phyloP scores from a whole-genome alignment of 2,113 vertebrate species.

The Ceyx melanurus region DNA sequence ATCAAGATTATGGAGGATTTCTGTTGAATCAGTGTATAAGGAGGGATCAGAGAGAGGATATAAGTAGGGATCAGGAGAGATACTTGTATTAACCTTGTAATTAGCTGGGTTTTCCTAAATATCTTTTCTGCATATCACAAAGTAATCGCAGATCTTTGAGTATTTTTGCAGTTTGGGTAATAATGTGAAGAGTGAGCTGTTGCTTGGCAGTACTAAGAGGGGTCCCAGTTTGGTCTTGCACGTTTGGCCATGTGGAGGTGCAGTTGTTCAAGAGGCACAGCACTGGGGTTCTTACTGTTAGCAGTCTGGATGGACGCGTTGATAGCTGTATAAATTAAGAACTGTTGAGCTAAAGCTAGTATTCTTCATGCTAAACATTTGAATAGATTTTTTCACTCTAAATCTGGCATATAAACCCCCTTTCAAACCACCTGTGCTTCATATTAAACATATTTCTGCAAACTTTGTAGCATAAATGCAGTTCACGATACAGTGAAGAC shows the following conservation, averaged over 20 bases:
- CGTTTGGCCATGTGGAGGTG: not conserved
- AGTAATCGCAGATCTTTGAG: not conserved
- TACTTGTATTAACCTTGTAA: not conserved
- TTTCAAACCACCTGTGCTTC: not conserved
- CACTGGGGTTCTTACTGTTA: not conserved
- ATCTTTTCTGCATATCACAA: not conserved
- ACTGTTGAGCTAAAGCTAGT: not conserved
- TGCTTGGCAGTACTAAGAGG: not conserved
- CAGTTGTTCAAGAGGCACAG: not conserved
- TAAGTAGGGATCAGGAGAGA: not conserved
- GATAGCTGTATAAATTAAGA: not conserved
- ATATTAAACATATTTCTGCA: slow-evolving; percentile 69
- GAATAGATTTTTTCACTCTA: not conserved
- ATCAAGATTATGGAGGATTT: not conserved
- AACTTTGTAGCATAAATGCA: slow-evolving; percentile 85
- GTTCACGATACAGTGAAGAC: slow-evolving; percentile 90
- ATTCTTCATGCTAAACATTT: not conserved
- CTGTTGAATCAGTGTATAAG: not conserved
- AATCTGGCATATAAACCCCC: not conserved
- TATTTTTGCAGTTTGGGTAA: not conserved
- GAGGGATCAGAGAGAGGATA: no score
- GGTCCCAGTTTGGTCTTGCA: not conserved
- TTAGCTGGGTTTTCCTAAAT: not conserved
- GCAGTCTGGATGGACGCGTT: not conserved
- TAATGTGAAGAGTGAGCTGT: not conserved